Evolutionary conservation across 2,113 vertebrate species (phyloP).

Genomic region (Scopus umbretta): DNA sequence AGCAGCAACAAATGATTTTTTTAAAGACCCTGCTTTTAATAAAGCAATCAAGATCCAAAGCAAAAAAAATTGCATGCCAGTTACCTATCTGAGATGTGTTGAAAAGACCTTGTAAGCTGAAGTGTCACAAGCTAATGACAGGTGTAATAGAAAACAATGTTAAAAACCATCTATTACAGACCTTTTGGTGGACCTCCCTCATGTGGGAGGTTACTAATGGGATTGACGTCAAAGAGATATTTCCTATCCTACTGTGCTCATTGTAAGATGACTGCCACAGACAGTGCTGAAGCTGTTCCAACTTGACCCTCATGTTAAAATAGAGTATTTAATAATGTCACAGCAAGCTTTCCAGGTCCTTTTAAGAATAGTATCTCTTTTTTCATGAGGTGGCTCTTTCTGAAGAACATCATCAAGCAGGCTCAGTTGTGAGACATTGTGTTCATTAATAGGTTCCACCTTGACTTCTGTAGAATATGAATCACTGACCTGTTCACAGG

Average conservation of each 20-base stretch:
- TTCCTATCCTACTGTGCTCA: not conserved
- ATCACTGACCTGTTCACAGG: slow-evolving; percentile 12
- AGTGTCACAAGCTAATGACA: not conserved
- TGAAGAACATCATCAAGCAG: not conserved
- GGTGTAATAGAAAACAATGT: slow-evolving; percentile 7
- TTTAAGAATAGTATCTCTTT: not conserved
- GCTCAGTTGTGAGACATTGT: not conserved
- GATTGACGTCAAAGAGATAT: slow-evolving; percentile 32
- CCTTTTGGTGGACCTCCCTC: not conserved
- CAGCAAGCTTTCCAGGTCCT: not conserved
- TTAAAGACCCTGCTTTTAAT: not conserved
- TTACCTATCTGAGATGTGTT: not conserved
- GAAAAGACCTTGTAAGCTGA: not conserved
- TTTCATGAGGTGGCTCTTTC: not conserved
- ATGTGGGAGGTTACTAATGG: slow-evolving; percentile 17
- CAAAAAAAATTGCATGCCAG: not conserved
- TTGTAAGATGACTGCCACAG: not conserved
- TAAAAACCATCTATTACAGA: not conserved
- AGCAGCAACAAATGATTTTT: not conserved
- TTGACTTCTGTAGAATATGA: not conserved
- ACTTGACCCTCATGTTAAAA: slow-evolving; percentile 11
- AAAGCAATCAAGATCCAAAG: not conserved
- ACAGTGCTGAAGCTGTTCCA: not conserved
- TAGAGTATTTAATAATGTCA: slow-evolving; percentile 35
- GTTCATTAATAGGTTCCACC: slow-evolving; percentile 30